phyloP scores from a whole-genome alignment of 2,113 vertebrate species.

The Pseudorectes ferrugineus region DNA sequence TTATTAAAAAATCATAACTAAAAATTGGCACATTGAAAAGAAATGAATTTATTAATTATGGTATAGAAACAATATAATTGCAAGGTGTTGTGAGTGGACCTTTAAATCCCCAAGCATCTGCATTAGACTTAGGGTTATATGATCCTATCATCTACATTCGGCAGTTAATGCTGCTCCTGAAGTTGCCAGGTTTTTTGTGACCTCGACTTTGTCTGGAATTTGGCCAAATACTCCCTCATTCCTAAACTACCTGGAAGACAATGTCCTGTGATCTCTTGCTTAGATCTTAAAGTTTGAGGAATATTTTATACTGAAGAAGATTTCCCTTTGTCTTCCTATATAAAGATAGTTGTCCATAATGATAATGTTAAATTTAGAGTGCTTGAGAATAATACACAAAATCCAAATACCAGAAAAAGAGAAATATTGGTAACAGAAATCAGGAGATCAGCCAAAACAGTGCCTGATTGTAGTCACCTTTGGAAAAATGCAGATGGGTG shows the following conservation, averaged over 20 bases:
- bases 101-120: background rate
- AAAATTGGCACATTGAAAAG: background rate
- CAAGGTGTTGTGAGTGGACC: background rate
- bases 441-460: background rate
- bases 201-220: background rate
- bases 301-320: background rate
- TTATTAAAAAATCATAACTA: background rate
- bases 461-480: background rate
- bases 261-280: background rate
- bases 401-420: background rate
- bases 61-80: background rate
- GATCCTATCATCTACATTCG: background rate
- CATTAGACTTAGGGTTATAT: background rate
- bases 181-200: background rate
- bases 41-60: background rate
- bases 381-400: background rate
- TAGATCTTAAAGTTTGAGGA: background rate
- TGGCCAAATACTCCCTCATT: background rate
- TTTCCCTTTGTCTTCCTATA: background rate
- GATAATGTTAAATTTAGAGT: background rate
- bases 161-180: background rate
- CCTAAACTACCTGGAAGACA: background rate
- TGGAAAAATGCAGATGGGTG: background rate
- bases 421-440: background rate
- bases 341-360: background rate